These are phyloP conservation scores for Pecten maximus DNA, from an alignment of 2,888 invertebrate genomes.

Conservation along the genomic window DNA sequence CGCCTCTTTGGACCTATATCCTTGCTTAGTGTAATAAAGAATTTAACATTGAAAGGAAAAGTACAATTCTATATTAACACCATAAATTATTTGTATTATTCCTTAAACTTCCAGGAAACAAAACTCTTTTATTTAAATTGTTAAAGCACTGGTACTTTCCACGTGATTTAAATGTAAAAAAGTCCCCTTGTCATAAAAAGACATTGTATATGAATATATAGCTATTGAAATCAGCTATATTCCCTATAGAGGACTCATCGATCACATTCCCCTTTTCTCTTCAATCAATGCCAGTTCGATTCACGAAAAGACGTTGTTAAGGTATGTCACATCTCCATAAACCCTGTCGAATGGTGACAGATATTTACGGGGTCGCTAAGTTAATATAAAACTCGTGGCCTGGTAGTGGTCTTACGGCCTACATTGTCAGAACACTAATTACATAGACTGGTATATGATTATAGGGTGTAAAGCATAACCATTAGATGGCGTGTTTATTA, in stretches of 20 bases:
- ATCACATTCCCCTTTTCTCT: neutral
- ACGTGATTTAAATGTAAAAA: no score
- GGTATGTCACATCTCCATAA: neutral
- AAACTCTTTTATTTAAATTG: no score
- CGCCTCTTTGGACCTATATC: no score
- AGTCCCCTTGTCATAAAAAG: no score
- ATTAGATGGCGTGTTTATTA: no score
- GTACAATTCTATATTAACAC: no score
- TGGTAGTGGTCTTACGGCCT: neutral
- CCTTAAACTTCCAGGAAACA: no score
- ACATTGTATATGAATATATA: neutral
- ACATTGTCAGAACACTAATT: neutral
- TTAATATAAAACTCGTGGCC: neutral
- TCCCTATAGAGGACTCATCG: neutral
- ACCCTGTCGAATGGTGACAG: neutral
- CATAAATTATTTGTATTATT: no score
- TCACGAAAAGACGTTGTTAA: neutral
- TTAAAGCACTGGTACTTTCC: no score
- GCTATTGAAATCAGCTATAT: neutral
- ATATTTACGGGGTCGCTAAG: neutral
- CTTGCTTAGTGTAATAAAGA: no score
- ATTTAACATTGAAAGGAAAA: no score
- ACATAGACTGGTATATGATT: neutral
- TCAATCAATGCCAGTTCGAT: conserved; percentile 14
- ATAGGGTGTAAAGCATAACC: no score